Base-by-base conservation (phyloP, 1,140 invertebrate genomes). In the Acromyrmex heyeri region DNA sequence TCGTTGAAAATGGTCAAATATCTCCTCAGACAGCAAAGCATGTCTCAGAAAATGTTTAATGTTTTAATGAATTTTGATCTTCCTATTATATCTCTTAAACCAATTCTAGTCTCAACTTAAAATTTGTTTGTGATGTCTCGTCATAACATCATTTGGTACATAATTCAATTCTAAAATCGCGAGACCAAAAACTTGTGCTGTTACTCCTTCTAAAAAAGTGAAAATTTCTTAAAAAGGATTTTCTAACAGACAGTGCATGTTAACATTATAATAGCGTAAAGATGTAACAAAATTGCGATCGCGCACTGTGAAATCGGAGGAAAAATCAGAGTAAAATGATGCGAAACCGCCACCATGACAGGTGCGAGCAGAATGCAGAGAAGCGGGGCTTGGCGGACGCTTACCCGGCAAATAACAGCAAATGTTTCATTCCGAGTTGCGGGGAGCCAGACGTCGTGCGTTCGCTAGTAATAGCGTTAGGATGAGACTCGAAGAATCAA, bases 401-500 rank as follows among this genome's bases (percentile, higher is more conserved):
- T 77, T 77, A 48, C n/a, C 75, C 57, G 24, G 59, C 61, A 67
- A 79, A 79, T 67, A 79, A 79, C 65, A 79, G 76, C 44, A 24
- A 65, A 27, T 53, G 61, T 79, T 67, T 50, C 44, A 44, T 34
- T n/a, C 44, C 44, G 76, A 30, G 76, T 79, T 18, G 34, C 24
- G 64, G 16, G 16, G 27, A 30, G 55, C 55, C 57, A 38, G 55
- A 14, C 48, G 48, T 55, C 21, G 76, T 14, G 76, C 76, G 61
- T 67, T 24, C 44, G 76, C 72, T 44, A 18, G 24, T 24, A 24
- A 53, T 53, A 44, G 55, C 72, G 55, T 24, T 24, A 30, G 76
- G 76, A 79, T 79, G 76, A 79, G 21, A 79, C 76, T 79, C 61
- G 44, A n/a, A 30, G 61, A 61, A 79, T 79, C 76, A 79, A 79